These are phyloP conservation scores for Agonum fuliginosum DNA, from an alignment of 2,888 invertebrate species.

Conservation along the genomic window DNA sequence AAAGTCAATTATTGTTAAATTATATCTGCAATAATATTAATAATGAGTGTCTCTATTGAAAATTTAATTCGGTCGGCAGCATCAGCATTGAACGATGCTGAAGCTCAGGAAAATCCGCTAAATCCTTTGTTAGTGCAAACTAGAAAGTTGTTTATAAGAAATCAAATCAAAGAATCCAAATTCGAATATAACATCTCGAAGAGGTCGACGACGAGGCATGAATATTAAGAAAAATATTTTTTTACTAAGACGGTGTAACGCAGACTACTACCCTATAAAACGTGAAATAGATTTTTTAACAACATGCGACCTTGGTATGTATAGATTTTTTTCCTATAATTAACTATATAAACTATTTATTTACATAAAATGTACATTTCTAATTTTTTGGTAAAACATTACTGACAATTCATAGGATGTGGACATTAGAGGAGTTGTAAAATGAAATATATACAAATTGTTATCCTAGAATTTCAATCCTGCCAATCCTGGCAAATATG, in stretches of 20 bases:
- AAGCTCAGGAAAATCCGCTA: background rate
- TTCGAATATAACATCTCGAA: background rate
- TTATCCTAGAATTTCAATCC: constrained; percentile 10
- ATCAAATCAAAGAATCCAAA: too few relatives aligned
- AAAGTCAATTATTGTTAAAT: background rate
- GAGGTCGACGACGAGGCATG: background rate
- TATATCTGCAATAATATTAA: background rate
- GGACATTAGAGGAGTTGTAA: constrained; percentile 1
- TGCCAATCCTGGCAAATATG: constrained; percentile 5
- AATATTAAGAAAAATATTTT: constrained; percentile 5
- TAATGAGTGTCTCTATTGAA: background rate
- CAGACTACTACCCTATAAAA: constrained; percentile 10
- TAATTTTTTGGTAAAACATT: background rate
- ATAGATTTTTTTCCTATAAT: background rate
- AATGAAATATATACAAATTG: constrained; percentile 3
- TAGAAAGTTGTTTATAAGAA: background rate
- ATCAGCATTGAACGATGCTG: constrained; percentile 2
- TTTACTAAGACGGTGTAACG: background rate
- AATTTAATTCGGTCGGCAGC: constrained; percentile 6
- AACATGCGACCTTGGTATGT: background rate
- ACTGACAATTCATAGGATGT: constrained; percentile 2
- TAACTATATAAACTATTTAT: background rate
- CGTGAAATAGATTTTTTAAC: background rate
- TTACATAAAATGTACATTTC: background rate
- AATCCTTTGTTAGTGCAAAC: constrained; percentile 6